These are phyloP conservation scores for Chelon auratus DNA, from an alignment of 2,797 vertebrate genomes.

Conservation along the genomic window DNA sequence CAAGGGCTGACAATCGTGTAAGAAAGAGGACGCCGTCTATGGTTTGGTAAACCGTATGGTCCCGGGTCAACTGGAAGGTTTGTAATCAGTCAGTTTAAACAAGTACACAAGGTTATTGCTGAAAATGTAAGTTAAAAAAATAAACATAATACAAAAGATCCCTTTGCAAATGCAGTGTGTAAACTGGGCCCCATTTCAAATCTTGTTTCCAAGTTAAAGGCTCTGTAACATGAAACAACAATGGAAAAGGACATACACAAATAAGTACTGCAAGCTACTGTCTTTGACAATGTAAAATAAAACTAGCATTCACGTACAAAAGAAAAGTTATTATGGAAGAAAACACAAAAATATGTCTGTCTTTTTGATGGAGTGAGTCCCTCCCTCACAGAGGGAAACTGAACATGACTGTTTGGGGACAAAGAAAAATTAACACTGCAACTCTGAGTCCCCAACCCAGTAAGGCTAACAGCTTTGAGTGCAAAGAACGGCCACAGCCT, in stretches of 20 bases:
- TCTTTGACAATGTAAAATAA: slow-evolving; percentile 41
- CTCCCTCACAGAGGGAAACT: slow-evolving; percentile 84
- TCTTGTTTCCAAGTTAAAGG: slow-evolving; percentile 2
- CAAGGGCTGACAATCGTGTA: slow-evolving; percentile 43
- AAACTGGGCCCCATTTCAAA: slow-evolving; percentile 6
- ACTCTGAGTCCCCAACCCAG: slow-evolving; percentile 36
- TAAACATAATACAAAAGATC: slow-evolving; percentile 19
- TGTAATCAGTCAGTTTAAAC: slow-evolving; percentile 21
- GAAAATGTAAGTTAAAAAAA: slow-evolving; percentile 23
- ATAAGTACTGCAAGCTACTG: slow-evolving; percentile 33
- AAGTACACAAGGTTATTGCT: slow-evolving; percentile 10
- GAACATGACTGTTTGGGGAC: slow-evolving; percentile 54
- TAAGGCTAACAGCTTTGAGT: slow-evolving; percentile 69
- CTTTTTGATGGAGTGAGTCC: slow-evolving; percentile 35
- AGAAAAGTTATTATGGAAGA: slow-evolving; percentile 5
- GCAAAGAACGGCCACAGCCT: slow-evolving; percentile 65
- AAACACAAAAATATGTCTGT: slow-evolving; percentile 19
- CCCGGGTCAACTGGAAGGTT: slow-evolving; percentile 58
- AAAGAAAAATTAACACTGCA: slow-evolving; percentile 52
- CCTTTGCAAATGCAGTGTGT: slow-evolving; percentile 29
- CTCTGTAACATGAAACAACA: slow-evolving; percentile 32
- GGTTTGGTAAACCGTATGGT: slow-evolving; percentile 59
- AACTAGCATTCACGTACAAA: slow-evolving; percentile 14
- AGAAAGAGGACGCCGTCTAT: slow-evolving; percentile 25
- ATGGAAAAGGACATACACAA: slow-evolving; percentile 1